phyloP scores from a whole-genome alignment of 2,797 vertebrate species.

The Myotis pilosus region DNA sequence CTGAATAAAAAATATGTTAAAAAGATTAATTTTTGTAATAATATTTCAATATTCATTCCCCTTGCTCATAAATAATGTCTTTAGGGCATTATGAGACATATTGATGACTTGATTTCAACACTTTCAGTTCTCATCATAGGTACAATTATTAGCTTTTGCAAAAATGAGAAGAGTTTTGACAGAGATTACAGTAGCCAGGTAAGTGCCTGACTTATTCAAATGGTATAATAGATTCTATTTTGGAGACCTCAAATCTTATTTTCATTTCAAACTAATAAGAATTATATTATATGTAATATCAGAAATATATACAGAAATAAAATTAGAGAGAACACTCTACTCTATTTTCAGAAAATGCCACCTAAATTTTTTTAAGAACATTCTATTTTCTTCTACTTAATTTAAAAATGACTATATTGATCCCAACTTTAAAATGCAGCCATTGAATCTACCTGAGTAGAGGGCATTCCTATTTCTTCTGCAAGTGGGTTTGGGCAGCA shows the following conservation, averaged over 20 bases:
- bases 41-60: neutral
- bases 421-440: neutral
- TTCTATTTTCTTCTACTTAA: neutral
- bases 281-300: neutral
- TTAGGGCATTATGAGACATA: neutral
- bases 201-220: neutral
- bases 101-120: neutral
- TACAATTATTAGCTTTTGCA: neutral
- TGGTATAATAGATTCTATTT: neutral
- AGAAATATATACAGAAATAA: neutral
- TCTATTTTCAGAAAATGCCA: neutral
- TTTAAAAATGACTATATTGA: neutral
- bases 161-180: neutral
- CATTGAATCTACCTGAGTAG: neutral
- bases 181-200: neutral
- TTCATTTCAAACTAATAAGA: neutral
- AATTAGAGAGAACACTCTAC: neutral
- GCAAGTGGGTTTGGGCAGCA: neutral
- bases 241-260: neutral
- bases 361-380: neutral
- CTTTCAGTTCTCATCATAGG: neutral
- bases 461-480: neutral
- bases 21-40: neutral
- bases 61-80: neutral
- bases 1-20: too few species aligned